Evolutionary conservation across 1,140 invertebrate genomes (phyloP), one percentile per base, ranked within the genome.

Genomic region (Papilio polyxenes): DNA sequence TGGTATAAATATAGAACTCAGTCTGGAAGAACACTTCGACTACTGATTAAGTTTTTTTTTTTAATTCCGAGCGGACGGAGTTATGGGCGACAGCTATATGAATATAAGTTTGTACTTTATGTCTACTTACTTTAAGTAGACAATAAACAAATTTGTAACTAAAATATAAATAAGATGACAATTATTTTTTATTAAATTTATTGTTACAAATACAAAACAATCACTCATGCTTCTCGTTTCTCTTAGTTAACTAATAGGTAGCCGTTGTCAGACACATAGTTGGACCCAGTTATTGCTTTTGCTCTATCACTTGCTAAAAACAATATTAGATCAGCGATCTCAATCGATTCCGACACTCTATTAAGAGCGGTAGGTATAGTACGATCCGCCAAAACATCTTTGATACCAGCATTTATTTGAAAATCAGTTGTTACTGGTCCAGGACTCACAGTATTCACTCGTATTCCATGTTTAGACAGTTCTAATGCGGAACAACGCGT

Each of bases 391-490:
- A 56, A n/a, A 1, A 17, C 13, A 17, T 56, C 53, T 17, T 13
- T 6, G 13, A 56, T 17, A 17, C 53, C 53, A 17, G 53, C 13
- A 56, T 56, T 56, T 48, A 37, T 75, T 5, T 15, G 72, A 75
- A 75, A 40, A 75, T 75, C 72, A 37, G 72, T 75, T 48, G 23
- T 75, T 17, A 75, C 72, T 13, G 72, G 72, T 17, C 72, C 72
- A 44, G 72, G 72, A 75, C 72, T 75, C 7, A 75, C 13, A 17
- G 72, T n/a, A 17, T 75, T 75, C 5, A 75, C 72, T 9, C 72
- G 37, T 8, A 75, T 37, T 37, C 72, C 72, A 75, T 44, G 40
- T 17, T 75, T 17, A 37, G 72, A 23, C 44, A 75, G 15, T 48
- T 75, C 72, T 40, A 75, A 44, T 40, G 72, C 72, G 1, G 37